Base-by-base conservation (phyloP, 2,113 vertebrate genomes). In the Poecilia latipinna region DNA sequence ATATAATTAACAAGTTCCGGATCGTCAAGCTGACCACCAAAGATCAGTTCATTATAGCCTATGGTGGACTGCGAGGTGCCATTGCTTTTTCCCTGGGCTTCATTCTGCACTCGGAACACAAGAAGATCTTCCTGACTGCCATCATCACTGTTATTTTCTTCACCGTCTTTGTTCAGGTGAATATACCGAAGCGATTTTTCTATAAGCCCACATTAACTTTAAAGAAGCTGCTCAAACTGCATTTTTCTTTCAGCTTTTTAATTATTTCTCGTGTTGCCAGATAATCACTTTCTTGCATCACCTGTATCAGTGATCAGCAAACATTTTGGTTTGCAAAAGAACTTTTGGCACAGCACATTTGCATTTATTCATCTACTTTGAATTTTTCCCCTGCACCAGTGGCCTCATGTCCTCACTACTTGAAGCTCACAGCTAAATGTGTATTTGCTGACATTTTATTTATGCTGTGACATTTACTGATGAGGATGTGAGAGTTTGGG, bases 111-210 rank as follows among this genome's bases (percentile, higher is more conserved):
- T 28, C 84, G 0, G 1, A 90, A 0, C 93, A 92, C 5, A 95
- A 70, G 85, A 96, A 28, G 2, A 95, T 99, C 94, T 99, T 99
- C 93, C 96, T 99, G 82, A 99, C 98, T 0, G 97, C 97, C 90
- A 97, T 98, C 95, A 99, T 99, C 94, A 99, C 97, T 0, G 97
- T 98, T 70, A 96, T 99, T 93, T 99, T 99, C 94, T 99, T 99
- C 95, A 99, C 98, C 0, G 98, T 99, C 35, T 99, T 99, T 1
- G 98, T 99, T 82, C 98, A 99, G 98, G 98, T 97, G 84, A 5
- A 37, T 57, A 10, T 8, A 26, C 22, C 13, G 4, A 12, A 4
- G 24, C 3, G 0, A 31, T 51, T 29, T 10, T 31, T 31, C 22
- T 24, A 54, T 24, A 8, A 54, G 24, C 22, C 22, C 51, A 24